Percentiles rank a stretch among this genome's conserved stretches.
Conservation (phyloP, 2,888 invertebrate genomes). For the Pseudeuparius sepicola region DNA sequence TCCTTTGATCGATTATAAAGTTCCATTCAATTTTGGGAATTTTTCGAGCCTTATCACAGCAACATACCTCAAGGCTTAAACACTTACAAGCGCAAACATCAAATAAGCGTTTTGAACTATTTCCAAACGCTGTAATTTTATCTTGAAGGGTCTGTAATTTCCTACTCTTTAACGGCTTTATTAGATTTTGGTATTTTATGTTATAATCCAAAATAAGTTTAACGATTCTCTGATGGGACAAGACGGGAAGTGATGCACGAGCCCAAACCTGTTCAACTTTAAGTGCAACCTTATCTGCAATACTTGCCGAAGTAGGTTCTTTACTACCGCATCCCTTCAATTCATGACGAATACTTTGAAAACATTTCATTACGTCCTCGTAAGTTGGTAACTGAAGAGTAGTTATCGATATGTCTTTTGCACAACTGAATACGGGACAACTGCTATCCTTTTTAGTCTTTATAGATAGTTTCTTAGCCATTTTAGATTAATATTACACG, state of each 20-base stretch:
- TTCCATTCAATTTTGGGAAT: constrained; percentile 1
- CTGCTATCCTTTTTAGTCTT: too few species aligned
- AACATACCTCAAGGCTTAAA: too few species aligned
- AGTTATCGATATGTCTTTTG: too few species aligned
- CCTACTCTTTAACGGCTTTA: constrained; percentile 8
- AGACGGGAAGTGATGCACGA: constrained; percentile 1
- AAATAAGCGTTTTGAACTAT: constrained; percentile 8
- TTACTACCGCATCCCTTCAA: too few species aligned
- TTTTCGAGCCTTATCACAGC: not conserved
- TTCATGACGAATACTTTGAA: too few species aligned
- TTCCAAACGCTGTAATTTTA: constrained; percentile 6
- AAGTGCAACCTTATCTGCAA: constrained; percentile 11
- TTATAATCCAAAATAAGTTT: too few species aligned
- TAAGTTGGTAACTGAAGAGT: constrained; percentile 12
- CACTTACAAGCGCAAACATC: constrained; percentile 9
- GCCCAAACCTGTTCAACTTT: constrained; percentile 11
- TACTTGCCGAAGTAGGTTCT: too few species aligned
- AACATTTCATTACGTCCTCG: constrained; percentile 9
- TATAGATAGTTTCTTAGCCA: too few species aligned
- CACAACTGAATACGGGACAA: too few species aligned
- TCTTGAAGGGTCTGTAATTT: constrained; percentile 4
- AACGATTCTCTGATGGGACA: constrained; percentile 6
- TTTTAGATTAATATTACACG: too few species aligned
- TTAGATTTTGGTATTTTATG: constrained; percentile 9
- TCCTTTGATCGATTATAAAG: constrained; percentile 4